phyloP scores from a whole-genome alignment of 2,888 invertebrate genomes.

The Drosophila paramelanica region DNA sequence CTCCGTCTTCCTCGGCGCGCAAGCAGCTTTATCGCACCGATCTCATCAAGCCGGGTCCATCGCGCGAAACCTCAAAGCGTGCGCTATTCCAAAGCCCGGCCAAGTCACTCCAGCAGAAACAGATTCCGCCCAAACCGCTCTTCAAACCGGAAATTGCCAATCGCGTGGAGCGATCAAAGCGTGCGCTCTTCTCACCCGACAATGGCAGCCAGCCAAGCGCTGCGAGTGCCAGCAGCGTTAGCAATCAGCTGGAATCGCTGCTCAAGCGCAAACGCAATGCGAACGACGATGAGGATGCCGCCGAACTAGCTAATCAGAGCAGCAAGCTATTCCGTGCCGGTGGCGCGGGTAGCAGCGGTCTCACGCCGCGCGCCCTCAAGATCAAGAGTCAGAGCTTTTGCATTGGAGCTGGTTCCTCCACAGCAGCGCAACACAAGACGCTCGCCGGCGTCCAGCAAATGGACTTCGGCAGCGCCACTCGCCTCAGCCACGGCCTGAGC shows the following conservation, averaged over 20 bases:
- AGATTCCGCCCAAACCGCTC: constrained; percentile 69
- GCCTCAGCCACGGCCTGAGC: constrained; percentile 47
- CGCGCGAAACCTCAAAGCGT: constrained; percentile 88
- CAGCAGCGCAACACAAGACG: constrained; percentile 25
- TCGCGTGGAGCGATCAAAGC: constrained; percentile 87
- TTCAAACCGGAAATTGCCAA: constrained; percentile 85
- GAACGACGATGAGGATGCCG: constrained; percentile 71
- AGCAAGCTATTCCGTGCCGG: constrained; percentile 71
- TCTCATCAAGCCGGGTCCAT: constrained; percentile 80
- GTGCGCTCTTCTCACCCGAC: constrained; percentile 89
- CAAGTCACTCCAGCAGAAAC: constrained; percentile 84
- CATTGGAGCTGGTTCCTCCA: constrained; percentile 82
- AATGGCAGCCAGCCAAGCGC: constrained; percentile 61
- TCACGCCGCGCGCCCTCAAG: constrained; percentile 83
- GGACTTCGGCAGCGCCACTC: constrained; percentile 15
- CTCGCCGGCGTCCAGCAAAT: constrained; percentile 16
- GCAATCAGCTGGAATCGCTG: constrained; percentile 70
- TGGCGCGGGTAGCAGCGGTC: constrained; percentile 49
- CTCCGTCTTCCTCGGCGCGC: constrained; percentile 82
- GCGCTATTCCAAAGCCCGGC: constrained; percentile 92
- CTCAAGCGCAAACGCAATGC: constrained; percentile 81
- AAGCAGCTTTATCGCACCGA: constrained; percentile 77
- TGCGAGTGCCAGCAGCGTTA: constrained; percentile 31
- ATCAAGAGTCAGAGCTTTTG: constrained; percentile 85
- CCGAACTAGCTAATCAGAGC: constrained; percentile 68